Evolutionary conservation across 2,888 invertebrate species (phyloP).

Genomic region (Hypomecis punctinalis): DNA sequence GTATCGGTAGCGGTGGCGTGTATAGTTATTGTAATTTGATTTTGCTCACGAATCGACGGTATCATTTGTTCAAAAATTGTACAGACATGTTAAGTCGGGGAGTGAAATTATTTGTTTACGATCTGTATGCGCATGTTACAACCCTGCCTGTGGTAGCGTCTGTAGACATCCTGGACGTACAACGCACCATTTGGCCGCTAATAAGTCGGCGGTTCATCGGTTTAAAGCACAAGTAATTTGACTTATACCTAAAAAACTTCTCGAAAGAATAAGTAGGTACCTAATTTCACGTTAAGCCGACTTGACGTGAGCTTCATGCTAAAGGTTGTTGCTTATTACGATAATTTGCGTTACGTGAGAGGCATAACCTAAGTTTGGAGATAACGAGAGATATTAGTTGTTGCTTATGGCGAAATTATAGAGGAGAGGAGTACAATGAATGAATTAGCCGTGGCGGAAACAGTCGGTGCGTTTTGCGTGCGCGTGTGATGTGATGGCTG

Average conservation of each 20-base stretch:
- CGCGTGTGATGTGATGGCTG: slow-evolving; percentile 50
- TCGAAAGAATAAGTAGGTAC: slow-evolving; percentile 49
- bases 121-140: slow-evolving; percentile 17
- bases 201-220: slow-evolving; percentile 68
- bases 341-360: slow-evolving; percentile 71
- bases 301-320: slow-evolving; percentile 79
- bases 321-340: slow-evolving; percentile 79
- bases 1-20: slow-evolving; percentile 78
- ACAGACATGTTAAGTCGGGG: slow-evolving; percentile 18
- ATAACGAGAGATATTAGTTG: slow-evolving; percentile 62
- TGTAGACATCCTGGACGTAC: slow-evolving; percentile 7
- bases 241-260: slow-evolving; percentile 63
- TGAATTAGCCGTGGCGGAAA: slow-evolving; percentile 50
- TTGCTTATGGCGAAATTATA: slow-evolving; percentile 63
- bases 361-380: slow-evolving; percentile 53
- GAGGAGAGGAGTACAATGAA: slow-evolving; percentile 42
- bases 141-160: slow-evolving; percentile 4
- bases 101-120: slow-evolving; percentile 22
- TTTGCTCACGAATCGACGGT: slow-evolving; percentile 72
- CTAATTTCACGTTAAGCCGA: slow-evolving; percentile 67
- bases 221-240: slow-evolving; percentile 69
- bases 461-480: slow-evolving; percentile 50
- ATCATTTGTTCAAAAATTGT: slow-evolving; percentile 42
- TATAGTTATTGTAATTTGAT: slow-evolving; percentile 81
- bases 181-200: slow-evolving; percentile 73